A percentile compares a stretch with the other conserved stretches of the same genome.
Evolutionary conservation across 2,888 invertebrate species (phyloP).

Genomic region (Antitype chi): DNA sequence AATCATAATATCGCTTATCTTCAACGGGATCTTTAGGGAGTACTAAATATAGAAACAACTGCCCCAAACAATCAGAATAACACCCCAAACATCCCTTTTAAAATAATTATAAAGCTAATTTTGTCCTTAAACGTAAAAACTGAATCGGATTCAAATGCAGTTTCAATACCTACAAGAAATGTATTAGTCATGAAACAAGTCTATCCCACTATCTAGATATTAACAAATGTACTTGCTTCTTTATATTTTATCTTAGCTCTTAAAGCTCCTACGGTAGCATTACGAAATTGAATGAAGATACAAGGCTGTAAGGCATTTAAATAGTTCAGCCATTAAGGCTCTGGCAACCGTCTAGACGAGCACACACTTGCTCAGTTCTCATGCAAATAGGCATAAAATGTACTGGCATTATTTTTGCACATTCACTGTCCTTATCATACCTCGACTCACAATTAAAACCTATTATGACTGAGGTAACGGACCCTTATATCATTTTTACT

Average conservation of each 20-base stretch:
- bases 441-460: constrained; percentile 75
- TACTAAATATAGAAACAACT: not conserved
- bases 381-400: constrained; percentile 82
- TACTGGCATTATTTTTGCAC: constrained; percentile 76
- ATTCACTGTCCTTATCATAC: constrained; percentile 71
- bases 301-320: constrained; percentile 79
- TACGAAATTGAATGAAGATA: constrained; percentile 83
- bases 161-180: no score
- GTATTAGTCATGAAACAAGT: not conserved
- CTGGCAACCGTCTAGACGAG: constrained; percentile 71
- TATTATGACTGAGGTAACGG: constrained; percentile 71
- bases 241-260: constrained; percentile 2
- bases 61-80: no score
- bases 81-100: not conserved
- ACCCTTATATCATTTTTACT: constrained; percentile 61
- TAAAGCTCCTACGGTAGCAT: constrained; percentile 60
- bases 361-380: constrained; percentile 74
- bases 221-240: not conserved
- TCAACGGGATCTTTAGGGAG: not conserved
- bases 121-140: not conserved
- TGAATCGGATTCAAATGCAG: not conserved
- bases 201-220: not conserved
- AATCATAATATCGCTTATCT: not conserved
- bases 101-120: not conserved
- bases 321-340: constrained; percentile 83